These are phyloP conservation scores for Eurytoma adleriae DNA, from an alignment of 2,888 invertebrate genomes.

Conservation along the genomic window DNA sequence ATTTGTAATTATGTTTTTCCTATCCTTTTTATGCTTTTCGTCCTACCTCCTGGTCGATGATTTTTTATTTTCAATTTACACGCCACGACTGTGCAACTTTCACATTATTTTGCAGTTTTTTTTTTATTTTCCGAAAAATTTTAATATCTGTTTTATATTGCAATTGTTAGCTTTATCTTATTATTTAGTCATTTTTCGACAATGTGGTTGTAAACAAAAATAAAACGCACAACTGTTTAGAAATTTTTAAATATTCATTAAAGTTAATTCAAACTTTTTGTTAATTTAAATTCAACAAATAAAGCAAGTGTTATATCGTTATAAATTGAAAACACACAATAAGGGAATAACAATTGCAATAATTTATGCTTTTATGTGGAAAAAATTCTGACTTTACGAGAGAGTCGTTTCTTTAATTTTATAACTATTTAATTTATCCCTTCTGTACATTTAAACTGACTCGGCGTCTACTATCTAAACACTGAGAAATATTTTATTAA, in stretches of 20 bases:
- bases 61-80: slow-evolving; percentile 17
- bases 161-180: neutral
- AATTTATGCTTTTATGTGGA: slow-evolving; percentile 5
- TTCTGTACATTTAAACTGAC: slow-evolving; percentile 45
- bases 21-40: neutral
- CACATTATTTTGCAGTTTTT: slow-evolving; percentile 9
- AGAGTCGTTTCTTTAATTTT: slow-evolving; percentile 36
- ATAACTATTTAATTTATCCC: slow-evolving; percentile 36
- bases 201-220: no score
- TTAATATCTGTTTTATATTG: neutral
- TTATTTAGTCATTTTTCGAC: neutral
- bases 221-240: no score
- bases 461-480: slow-evolving; percentile 65
- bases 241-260: no score
- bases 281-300: slow-evolving; percentile 4
- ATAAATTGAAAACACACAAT: no score
- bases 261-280: neutral
- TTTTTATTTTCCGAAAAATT: neutral
- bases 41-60: slow-evolving; percentile 3
- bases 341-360: slow-evolving; percentile 43
- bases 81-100: slow-evolving; percentile 13
- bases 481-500: slow-evolving; percentile 67
- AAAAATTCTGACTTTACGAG: slow-evolving; percentile 28
- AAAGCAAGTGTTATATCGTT: neutral
- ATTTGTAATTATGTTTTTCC: slow-evolving; percentile 25